phyloP scores from a whole-genome alignment of 2,113 vertebrate species.

The Sinocyclocheilus rhinocerous region DNA sequence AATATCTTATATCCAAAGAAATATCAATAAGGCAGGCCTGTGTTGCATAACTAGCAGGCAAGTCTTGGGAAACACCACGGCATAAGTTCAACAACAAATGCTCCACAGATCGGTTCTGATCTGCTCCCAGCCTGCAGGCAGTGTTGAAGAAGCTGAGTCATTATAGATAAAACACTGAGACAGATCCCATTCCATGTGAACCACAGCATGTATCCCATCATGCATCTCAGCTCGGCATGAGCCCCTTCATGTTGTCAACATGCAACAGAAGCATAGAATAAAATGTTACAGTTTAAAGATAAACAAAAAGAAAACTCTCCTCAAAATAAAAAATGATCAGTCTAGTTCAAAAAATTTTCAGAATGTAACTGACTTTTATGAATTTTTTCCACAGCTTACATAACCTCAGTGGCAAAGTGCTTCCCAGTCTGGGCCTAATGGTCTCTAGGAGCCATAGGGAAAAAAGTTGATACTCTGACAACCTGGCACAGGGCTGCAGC shows the following conservation, averaged over 20 bases:
- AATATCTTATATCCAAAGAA: neutral
- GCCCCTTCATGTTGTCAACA: neutral
- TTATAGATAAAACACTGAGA: neutral
- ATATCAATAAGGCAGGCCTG: constrained; percentile 32
- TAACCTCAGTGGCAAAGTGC: neutral
- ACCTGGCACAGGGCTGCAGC: neutral
- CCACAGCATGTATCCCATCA: neutral
- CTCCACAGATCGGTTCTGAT: neutral
- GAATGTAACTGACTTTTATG: neutral
- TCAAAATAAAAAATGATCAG: neutral
- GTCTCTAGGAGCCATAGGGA: neutral
- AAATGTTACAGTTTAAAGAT: neutral
- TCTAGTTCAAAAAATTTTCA: neutral
- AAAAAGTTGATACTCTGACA: neutral
- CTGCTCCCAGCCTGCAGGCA: neutral
- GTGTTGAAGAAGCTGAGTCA: neutral
- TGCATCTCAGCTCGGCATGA: neutral
- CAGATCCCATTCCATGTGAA: neutral
- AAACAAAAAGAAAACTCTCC: too few relatives aligned
- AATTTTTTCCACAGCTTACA: neutral
- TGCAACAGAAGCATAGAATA: neutral
- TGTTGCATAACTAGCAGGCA: neutral
- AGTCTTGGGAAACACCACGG: neutral
- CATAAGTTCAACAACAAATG: constrained; percentile 4
- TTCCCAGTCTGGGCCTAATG: neutral